phyloP scores from a whole-genome alignment of 2,113 vertebrate species.

The Equus quagga region DNA sequence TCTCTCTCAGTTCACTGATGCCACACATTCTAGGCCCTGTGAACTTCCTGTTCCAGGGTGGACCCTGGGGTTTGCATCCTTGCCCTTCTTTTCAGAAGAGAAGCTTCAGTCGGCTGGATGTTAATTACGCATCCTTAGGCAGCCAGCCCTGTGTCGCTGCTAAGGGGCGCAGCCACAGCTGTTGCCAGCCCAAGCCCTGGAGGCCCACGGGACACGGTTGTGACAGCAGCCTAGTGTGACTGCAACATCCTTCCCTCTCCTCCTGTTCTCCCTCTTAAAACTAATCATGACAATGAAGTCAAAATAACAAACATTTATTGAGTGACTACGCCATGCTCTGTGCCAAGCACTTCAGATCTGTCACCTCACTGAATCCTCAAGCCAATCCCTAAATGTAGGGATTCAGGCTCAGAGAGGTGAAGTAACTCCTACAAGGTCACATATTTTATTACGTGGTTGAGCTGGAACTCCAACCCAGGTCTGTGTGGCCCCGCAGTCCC shows the following conservation, averaged over 20 bases:
- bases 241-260: neutral
- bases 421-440: neutral
- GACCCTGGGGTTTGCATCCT: neutral
- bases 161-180: neutral
- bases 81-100: neutral
- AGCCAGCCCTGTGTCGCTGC: neutral
- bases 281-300: neutral
- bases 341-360: neutral
- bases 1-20: neutral
- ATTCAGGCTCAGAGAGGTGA: neutral
- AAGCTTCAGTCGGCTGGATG: neutral
- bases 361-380: neutral
- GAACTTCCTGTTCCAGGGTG: neutral
- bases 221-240: neutral
- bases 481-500: neutral
- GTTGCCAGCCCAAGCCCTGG: neutral
- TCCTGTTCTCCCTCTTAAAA: neutral
- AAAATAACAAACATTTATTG: neutral
- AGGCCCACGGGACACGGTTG: neutral
- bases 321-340: neutral
- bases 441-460: accelerated
- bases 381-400: neutral
- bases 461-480: neutral
- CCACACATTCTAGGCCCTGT: neutral
- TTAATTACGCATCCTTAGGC: neutral